Evolutionary conservation across 1,140 invertebrate species (phyloP).

Genomic region (Pseudomyrmex gracilis): DNA sequence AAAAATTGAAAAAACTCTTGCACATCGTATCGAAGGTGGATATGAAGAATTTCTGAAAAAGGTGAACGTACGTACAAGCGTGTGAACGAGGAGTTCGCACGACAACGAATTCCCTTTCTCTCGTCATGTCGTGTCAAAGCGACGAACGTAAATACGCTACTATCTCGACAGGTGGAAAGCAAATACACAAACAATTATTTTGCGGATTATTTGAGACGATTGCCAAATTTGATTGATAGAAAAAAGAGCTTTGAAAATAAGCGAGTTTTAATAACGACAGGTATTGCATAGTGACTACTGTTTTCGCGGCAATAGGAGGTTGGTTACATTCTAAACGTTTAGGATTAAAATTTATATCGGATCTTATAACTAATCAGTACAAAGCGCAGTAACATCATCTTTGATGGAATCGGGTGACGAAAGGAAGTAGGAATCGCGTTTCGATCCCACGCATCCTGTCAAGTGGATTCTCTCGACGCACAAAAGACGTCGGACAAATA

Average conservation of each 20-base stretch:
- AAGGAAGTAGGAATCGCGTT: conserved; percentile 83
- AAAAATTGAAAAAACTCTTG: neutral
- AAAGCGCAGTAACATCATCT: conserved; percentile 26
- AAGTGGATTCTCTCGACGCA: conserved; percentile 81
- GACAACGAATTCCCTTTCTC: neutral
- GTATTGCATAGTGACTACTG: too few species aligned
- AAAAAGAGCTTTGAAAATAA: too few species aligned
- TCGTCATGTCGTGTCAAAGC: conserved; percentile 31
- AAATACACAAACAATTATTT: too few species aligned
- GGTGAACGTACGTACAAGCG: neutral
- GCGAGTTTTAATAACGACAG: too few species aligned
- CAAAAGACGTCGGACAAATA: conserved; percentile 85
- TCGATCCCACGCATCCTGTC: conserved; percentile 84
- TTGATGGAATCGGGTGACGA: conserved; percentile 80
- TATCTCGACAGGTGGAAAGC: too few species aligned
- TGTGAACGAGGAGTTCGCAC: conserved; percentile 24
- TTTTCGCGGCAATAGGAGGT: too few species aligned
- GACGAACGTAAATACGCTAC: neutral
- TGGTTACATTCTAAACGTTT: too few species aligned
- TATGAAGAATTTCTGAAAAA: conserved; percentile 11
- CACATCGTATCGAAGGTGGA: conserved; percentile 9
- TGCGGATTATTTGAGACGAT: too few species aligned
- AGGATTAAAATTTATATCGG: too few species aligned
- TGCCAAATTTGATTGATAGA: too few species aligned
- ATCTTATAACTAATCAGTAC: too few species aligned